phyloP scores from a whole-genome alignment of 2,797 vertebrate genomes.

The Anisognathus igniventris region DNA sequence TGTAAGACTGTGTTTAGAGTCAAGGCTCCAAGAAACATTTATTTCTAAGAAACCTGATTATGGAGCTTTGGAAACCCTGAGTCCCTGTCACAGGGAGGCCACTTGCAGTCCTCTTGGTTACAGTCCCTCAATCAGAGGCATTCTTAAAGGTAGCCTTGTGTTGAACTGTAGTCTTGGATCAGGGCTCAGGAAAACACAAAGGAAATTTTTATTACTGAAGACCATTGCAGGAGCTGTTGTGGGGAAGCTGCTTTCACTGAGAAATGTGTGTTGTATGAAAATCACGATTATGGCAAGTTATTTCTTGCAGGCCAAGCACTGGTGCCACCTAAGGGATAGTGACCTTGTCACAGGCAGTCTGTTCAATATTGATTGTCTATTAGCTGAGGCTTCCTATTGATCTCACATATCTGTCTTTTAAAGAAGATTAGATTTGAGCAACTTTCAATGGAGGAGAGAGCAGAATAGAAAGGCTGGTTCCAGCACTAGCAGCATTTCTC shows the following conservation, averaged over 20 bases:
- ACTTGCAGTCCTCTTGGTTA: not conserved
- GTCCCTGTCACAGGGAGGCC: not conserved
- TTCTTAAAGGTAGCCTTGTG: not conserved
- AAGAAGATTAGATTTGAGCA: not conserved
- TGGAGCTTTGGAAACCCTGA: not conserved
- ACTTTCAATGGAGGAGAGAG: not conserved
- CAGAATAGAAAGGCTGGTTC: not conserved
- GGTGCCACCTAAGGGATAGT: not conserved
- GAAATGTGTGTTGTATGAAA: not conserved
- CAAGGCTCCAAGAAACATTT: not conserved
- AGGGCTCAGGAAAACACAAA: not conserved
- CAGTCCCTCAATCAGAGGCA: not conserved
- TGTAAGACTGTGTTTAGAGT: not conserved
- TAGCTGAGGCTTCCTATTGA: not conserved
- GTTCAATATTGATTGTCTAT: not conserved
- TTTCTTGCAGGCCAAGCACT: not conserved
- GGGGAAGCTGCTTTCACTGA: not conserved
- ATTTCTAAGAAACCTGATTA: not conserved
- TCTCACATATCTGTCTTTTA: not conserved
- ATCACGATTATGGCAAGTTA: fast-evolving
- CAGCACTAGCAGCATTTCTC: not conserved
- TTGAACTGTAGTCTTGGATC: not conserved
- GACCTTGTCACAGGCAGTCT: not conserved
- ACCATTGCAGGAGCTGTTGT: not conserved
- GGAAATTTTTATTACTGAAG: not conserved